phyloP scores from a whole-genome alignment of 2,888 invertebrate genomes.

The Mycalesis mineus region DNA sequence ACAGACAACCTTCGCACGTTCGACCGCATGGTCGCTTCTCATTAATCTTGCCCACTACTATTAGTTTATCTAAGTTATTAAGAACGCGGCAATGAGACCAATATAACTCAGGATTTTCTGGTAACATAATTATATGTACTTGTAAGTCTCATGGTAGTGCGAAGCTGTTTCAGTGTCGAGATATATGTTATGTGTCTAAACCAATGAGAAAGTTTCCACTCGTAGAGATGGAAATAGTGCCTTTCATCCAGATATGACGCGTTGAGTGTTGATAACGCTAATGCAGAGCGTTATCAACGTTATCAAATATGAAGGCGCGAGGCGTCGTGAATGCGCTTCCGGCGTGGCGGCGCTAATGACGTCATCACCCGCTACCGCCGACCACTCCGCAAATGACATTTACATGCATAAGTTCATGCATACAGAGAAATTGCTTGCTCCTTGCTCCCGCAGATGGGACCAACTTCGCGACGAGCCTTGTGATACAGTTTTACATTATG shows the following conservation, averaged over 20 bases:
- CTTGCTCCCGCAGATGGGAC: not conserved
- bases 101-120: too few relatives aligned
- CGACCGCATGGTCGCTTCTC: too few relatives aligned
- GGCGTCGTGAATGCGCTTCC: conserved; percentile 20
- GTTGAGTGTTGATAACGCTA: conserved; percentile 7
- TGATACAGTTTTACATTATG: not conserved
- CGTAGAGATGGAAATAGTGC: too few relatives aligned
- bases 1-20: too few relatives aligned
- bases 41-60: too few relatives aligned
- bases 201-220: too few relatives aligned
- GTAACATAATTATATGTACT: too few relatives aligned
- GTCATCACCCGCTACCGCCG: conserved; percentile 11
- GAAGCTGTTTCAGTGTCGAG: too few relatives aligned
- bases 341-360: conserved; percentile 21
- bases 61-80: too few relatives aligned
- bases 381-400: conserved; percentile 23
- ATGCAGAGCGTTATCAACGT: conserved; percentile 19
- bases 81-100: too few relatives aligned
- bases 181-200: too few relatives aligned
- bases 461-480: not conserved
- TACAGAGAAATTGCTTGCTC: conserved; percentile 4
- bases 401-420: conserved; percentile 21
- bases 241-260: not conserved
- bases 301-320: conserved; percentile 24
- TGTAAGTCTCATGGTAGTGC: too few relatives aligned